phyloP scores from a whole-genome alignment of 2,888 invertebrate species.

The Acleris holmiana region DNA sequence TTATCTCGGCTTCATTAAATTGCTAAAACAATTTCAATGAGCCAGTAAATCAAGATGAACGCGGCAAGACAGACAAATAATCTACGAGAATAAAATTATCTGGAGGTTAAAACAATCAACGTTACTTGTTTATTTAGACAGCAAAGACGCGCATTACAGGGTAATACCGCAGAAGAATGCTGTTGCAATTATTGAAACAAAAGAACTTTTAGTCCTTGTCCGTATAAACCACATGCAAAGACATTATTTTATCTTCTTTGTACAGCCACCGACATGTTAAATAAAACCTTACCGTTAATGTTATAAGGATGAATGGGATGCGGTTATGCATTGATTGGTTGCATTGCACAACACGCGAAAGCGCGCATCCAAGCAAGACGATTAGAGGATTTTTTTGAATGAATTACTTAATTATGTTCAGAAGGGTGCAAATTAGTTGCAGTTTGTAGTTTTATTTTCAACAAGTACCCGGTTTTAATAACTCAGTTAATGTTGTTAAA shows the following conservation, averaged over 20 bases:
- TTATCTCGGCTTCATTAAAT: no score
- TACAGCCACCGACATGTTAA: background rate
- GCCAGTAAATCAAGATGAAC: no score
- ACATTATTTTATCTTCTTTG: slow-evolving; percentile 4
- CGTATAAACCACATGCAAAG: slow-evolving; percentile 27
- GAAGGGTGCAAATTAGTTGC: slow-evolving; percentile 15
- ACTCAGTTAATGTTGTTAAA: background rate
- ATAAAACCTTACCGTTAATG: slow-evolving; percentile 5
- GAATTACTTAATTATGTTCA: slow-evolving; percentile 10
- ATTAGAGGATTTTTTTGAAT: slow-evolving; percentile 12
- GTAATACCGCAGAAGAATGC: slow-evolving; percentile 22
- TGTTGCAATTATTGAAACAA: slow-evolving; percentile 34
- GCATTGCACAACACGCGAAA: slow-evolving; percentile 64
- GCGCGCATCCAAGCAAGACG: slow-evolving; percentile 63
- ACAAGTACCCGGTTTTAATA: background rate
- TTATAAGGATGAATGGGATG: slow-evolving; percentile 22
- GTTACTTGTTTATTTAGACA: background rate
- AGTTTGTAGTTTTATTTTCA: slow-evolving; percentile 11
- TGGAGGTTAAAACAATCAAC: slow-evolving; percentile 16
- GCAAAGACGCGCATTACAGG: slow-evolving; percentile 6
- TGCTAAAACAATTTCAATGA: no score
- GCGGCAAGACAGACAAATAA: no score
- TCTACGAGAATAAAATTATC: no score
- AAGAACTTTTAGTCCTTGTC: slow-evolving; percentile 30
- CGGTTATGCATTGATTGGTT: slow-evolving; percentile 39